Evolutionary conservation across 2,888 invertebrate species (phyloP).

Genomic region (Drosophila longiperda): DNA sequence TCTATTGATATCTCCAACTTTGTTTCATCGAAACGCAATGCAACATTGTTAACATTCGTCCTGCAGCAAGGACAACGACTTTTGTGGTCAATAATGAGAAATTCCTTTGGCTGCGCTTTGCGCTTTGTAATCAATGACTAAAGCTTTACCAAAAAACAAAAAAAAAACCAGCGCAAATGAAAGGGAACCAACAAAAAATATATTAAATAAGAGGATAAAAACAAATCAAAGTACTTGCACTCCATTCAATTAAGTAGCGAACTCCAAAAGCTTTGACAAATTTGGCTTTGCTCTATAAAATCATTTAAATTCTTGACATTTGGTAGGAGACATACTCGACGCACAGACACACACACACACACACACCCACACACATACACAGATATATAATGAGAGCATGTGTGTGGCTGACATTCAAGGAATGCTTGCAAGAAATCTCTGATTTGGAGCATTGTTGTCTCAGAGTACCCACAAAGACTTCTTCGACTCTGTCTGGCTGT

Average conservation of each 20-base stretch:
- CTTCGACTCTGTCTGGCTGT: slow-evolving; percentile 18
- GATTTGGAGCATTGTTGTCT: slow-evolving; percentile 25
- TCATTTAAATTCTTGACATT: slow-evolving; percentile 74
- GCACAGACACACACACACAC: not conserved
- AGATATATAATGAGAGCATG: slow-evolving; percentile 1
- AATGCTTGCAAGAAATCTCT: slow-evolving; percentile 46
- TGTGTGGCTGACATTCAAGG: slow-evolving; percentile 46
- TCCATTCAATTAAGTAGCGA: slow-evolving; percentile 70
- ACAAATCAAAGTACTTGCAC: slow-evolving; percentile 68
- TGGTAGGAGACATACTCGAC: slow-evolving; percentile 3
- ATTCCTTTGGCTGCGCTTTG: slow-evolving; percentile 69
- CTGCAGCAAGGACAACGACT: slow-evolving; percentile 48
- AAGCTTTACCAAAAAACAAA: slow-evolving; percentile 8
- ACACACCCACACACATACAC: slow-evolving; percentile 1
- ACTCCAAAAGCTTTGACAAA: slow-evolving; percentile 46
- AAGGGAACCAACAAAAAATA: slow-evolving; percentile 2
- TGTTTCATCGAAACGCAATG: slow-evolving; percentile 36
- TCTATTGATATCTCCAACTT: slow-evolving; percentile 5
- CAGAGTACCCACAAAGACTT: slow-evolving; percentile 33
- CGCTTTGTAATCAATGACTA: slow-evolving; percentile 62
- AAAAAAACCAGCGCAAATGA: slow-evolving; percentile 11
- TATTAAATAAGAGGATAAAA: slow-evolving; percentile 2
- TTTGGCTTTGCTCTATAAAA: slow-evolving; percentile 43
- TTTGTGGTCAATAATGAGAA: slow-evolving; percentile 77
- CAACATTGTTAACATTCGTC: slow-evolving; percentile 63